Evolutionary conservation across 2,113 vertebrate genomes (phyloP), one percentile per base, ranked within the genome.

Genomic region (Carassius carassius): DNA sequence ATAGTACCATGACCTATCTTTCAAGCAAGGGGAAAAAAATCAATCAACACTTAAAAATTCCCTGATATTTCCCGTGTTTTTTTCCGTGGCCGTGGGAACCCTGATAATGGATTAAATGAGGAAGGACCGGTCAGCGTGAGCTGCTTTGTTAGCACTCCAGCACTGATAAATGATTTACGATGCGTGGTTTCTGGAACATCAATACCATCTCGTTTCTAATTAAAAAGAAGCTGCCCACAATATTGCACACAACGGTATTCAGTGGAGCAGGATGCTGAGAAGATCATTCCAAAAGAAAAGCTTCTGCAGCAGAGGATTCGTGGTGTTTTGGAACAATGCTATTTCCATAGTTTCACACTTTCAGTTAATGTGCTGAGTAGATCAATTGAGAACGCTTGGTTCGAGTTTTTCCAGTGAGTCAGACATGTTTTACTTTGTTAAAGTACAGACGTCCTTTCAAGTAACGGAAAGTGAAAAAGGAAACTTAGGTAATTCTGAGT

Each of bases 161-260:
- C 78, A 83, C 91, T 92, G 91, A 93, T 94, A 93, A 94, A 94
- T 92, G 92, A 94, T 93, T 92, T 92, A 93, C 92, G 91, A 93
- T 91, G 90, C 86, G 2, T 86, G 91, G 90, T 90, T 84, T 89
- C 89, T 87, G 91, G 91, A 89, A 93, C 91, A 94, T 94, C 94
- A 95, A 93, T 94, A 92, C 91, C 91, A 93, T 92, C 92, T 92
- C 89, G 91, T 90, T 90, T 93, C 91, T 94, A 94, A 95, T 95
- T 94, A 93, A 93, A 93, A 93, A 49, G 90, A 92, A 88, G 83
- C 87, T 90, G 92, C 90, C 91, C 93, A 95, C 93, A 94, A 93
- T 91, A 92, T 91, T 91, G 91, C 86, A 84, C 85, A 67, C 60
- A 37, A 12, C 47, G 25, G 56, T 41, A 75, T 70, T 82, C 86